These are phyloP conservation scores for Sphinx pinastri DNA, from an alignment of 2,888 invertebrate species.

Conservation along the genomic window DNA sequence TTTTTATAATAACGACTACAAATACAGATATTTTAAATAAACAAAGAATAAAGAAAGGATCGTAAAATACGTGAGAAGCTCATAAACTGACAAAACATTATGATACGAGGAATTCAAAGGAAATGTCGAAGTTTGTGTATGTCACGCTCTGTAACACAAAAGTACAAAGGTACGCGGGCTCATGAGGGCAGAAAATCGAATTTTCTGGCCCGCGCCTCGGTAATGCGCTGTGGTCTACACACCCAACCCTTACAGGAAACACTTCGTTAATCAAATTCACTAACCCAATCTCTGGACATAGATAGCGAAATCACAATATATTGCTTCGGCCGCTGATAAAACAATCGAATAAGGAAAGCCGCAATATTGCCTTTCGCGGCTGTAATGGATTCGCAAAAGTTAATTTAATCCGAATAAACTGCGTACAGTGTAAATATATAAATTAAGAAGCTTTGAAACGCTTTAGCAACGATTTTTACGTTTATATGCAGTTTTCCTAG, in stretches of 20 bases:
- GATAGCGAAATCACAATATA: slow-evolving; percentile 73
- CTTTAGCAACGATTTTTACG: neutral
- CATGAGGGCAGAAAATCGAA: slow-evolving; percentile 78
- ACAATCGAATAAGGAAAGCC: slow-evolving; percentile 50
- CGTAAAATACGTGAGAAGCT: neutral
- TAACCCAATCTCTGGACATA: slow-evolving; percentile 70
- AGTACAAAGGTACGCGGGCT: slow-evolving; percentile 59
- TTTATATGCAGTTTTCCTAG: neutral
- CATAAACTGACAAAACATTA: slow-evolving; percentile 31
- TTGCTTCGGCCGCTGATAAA: slow-evolving; percentile 60
- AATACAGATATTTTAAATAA: neutral
- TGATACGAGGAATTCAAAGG: slow-evolving; percentile 32
- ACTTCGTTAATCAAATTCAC: slow-evolving; percentile 76
- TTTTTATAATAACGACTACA: no score
- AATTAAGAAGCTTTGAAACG: no score
- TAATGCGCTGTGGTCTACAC: slow-evolving; percentile 65
- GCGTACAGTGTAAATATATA: neutral
- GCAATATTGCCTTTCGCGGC: slow-evolving; percentile 38
- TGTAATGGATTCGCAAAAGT: slow-evolving; percentile 29
- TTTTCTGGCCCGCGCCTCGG: slow-evolving; percentile 74
- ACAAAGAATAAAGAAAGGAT: neutral
- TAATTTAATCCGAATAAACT: neutral
- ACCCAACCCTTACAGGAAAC: slow-evolving; percentile 73
- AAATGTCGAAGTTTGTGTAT: slow-evolving; percentile 59
- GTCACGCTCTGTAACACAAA: slow-evolving; percentile 72